These are phyloP conservation scores for Xylophagus ater DNA, from an alignment of 2,888 invertebrate genomes.

Conservation along the genomic window DNA sequence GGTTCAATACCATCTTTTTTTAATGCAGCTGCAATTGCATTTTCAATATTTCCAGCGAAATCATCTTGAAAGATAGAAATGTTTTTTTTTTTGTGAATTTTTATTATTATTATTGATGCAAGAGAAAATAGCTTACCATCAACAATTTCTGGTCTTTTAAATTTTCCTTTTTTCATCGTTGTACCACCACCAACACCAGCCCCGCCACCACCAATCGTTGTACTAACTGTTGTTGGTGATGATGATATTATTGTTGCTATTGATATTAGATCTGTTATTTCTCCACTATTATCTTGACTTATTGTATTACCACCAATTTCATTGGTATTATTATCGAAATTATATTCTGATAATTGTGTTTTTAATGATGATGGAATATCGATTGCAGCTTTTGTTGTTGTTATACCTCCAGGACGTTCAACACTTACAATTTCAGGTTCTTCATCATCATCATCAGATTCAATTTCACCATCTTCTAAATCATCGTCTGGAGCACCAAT, in stretches of 20 bases:
- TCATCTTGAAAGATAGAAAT: constrained; percentile 44
- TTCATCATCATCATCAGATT: constrained; percentile 46
- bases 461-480: constrained; percentile 81
- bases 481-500: too few relatives aligned
- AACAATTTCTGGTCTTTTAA: constrained; percentile 4
- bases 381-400: background rate
- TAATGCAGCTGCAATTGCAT: constrained; percentile 62
- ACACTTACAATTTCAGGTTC: constrained; percentile 21
- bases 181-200: background rate
- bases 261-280: background rate
- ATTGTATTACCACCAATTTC: background rate
- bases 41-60: constrained; percentile 68
- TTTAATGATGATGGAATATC: constrained; percentile 3
- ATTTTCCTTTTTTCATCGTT: constrained; percentile 1
- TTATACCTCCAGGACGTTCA: constrained; percentile 19
- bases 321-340: background rate
- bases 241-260: background rate
- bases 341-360: constrained; percentile 16
- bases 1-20: constrained; percentile 51
- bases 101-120: background rate
- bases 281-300: background rate
- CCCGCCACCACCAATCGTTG: background rate
- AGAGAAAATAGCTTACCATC: constrained; percentile 33
- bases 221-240: background rate
- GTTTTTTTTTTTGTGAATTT: constrained; percentile 33